Base-by-base conservation (phyloP, 2,888 invertebrate species). In the Anodontia alba region DNA sequence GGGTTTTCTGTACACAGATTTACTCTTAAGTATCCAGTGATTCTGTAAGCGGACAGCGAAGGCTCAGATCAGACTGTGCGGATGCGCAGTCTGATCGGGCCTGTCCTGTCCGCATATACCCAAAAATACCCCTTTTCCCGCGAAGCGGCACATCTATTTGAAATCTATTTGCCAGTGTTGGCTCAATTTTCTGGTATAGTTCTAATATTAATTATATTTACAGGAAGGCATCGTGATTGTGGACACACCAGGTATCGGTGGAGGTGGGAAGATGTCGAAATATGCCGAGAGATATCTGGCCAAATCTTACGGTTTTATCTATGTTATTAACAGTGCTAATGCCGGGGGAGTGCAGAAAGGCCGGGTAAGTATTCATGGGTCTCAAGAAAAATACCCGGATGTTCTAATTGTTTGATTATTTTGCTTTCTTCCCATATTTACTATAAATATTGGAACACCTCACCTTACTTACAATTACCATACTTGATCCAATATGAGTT, bases 201-300 rank as follows among this genome's bases (percentile, higher is more conserved):
- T 8, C 38, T 38, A 38, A 8, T 12, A 38, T 12, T 38, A 5
- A 38, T 12, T 38, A 38, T 38, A 38, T 71, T 78, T 82, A 23
- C 80, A 92, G 92, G 91, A 91, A 68, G 91, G 91, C 8, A 83
- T 92, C 3, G 90, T 90, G 31, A 90, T 93, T 31, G 90, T 93
- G 23, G 93, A 93, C 79, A 92, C 90, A 7, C 93, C 93, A 3
- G 93, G 93, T 7, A 90, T 93, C 29, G 91, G 93, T 33, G 92
- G 90, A 15, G 88, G 87, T n/a, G 81, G 84, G 23, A 86, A 89
- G 43, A 86, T 90, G 81, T 83, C 89, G 0, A 83, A 87, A 38
- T 83, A 88, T 38, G 87, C 92, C 2, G 88, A 90, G 23, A 75
- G 84, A 20, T 92, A 92, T 80, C 86, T 93, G 46, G 76, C 88